Conservation (phyloP, 2,113 vertebrate species). For the Herpetotheres cachinnans region DNA sequence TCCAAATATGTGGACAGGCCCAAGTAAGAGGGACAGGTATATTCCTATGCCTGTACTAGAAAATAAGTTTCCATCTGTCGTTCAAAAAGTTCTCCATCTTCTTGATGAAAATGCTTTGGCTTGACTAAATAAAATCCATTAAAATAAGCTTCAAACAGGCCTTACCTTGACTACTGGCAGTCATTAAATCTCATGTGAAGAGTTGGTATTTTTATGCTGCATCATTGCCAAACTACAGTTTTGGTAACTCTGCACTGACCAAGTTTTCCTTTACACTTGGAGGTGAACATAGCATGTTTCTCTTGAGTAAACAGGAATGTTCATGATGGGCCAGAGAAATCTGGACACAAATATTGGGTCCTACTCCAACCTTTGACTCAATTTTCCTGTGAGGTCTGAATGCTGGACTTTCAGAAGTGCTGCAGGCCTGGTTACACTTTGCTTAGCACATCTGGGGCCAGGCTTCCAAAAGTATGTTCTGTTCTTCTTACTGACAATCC, state of each 20-base stretch:
- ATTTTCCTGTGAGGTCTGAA: conserved; percentile 14
- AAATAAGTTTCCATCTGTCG: not conserved
- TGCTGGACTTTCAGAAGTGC: not conserved
- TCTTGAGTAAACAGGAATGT: conserved; percentile 21
- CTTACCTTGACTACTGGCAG: not conserved
- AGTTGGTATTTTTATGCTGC: not conserved
- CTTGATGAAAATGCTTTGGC: not conserved
- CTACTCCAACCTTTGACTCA: not conserved
- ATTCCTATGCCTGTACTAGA: not conserved
- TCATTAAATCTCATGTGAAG: not conserved
- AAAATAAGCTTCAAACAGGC: not conserved
- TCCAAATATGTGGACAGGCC: not conserved
- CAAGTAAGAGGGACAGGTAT: not conserved
- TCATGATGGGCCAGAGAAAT: not conserved
- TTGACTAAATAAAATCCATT: not conserved
- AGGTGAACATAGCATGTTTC: not conserved
- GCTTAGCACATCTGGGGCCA: not conserved
- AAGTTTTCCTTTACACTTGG: conserved; percentile 22
- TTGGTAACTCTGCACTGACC: not conserved
- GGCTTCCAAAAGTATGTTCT: not conserved
- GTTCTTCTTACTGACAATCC: not conserved
- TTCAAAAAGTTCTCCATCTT: not conserved
- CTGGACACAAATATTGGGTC: not conserved
- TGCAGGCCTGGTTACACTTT: not conserved
- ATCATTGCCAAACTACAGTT: not conserved